A percentile compares a stretch with the other conserved stretches of the same genome.
Evolutionary conservation across 2,113 vertebrate genomes (phyloP).

Genomic region (Pseudopipra pipra): DNA sequence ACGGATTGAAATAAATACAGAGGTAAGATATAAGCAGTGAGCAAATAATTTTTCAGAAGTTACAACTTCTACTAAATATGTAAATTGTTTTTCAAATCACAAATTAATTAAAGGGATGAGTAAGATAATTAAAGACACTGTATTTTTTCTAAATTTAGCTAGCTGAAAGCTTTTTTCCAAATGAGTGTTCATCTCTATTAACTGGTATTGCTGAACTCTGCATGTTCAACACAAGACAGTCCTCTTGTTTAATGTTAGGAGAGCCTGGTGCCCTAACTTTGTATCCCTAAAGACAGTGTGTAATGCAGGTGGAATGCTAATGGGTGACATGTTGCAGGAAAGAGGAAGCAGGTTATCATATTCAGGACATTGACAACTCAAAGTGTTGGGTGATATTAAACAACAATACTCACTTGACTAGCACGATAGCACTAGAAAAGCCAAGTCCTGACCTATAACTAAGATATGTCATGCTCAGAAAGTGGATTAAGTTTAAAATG

Average conservation of each 20-base stretch:
- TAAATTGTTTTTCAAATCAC: not conserved
- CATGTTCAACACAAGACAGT: not conserved
- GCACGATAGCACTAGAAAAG: not conserved
- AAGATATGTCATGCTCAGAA: conserved; percentile 1
- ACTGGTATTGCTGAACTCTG: not conserved
- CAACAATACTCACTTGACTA: conserved; percentile 25
- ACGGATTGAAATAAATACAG: not conserved
- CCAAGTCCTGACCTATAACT: not conserved
- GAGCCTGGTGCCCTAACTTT: conserved; percentile 15
- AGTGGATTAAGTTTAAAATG: not conserved
- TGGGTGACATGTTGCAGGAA: conserved; percentile 43
- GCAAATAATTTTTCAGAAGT: not conserved
- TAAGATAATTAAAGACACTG: not conserved
- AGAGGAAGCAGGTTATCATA: conserved; percentile 56
- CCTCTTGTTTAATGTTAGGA: not conserved
- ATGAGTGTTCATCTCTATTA: not conserved
- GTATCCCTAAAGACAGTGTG: not conserved
- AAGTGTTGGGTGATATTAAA: conserved; percentile 42
- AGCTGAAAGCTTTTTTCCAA: not conserved
- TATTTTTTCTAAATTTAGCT: not conserved
- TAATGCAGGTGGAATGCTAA: conserved; percentile 63
- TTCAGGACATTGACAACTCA: conserved; percentile 30
- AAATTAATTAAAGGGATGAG: not conserved
- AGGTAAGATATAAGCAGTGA: not conserved
- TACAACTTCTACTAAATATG: not conserved